Evolutionary conservation across 1,140 invertebrate genomes (phyloP).

Genomic region (Euglossa dilemma): DNA sequence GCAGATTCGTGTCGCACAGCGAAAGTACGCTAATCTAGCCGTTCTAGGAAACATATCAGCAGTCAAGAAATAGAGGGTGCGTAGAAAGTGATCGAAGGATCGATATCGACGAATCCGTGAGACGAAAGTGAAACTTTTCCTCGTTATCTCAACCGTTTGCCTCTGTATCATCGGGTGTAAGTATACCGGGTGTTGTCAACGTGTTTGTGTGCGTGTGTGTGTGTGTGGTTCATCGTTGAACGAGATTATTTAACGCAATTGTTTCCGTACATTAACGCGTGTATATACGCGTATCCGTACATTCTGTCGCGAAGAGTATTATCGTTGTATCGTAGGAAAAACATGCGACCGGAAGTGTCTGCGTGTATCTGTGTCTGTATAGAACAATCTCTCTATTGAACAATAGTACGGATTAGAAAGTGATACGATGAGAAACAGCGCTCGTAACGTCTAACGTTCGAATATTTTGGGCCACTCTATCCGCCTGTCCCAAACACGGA

Average conservation of each 20-base stretch:
- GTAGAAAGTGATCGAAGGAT: constrained; percentile 59
- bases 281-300: not conserved
- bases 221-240: constrained; percentile 3
- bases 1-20: constrained; percentile 57
- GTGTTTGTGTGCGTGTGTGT: constrained; percentile 7
- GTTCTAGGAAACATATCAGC: constrained; percentile 67
- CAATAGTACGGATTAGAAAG: not conserved
- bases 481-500: not conserved
- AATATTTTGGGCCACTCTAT: constrained; percentile 18
- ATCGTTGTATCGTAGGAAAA: constrained; percentile 23
- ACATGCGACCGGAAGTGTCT: not conserved
- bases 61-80: constrained; percentile 53
- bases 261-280: not conserved
- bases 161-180: not conserved
- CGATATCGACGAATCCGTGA: constrained; percentile 61
- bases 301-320: constrained; percentile 21
- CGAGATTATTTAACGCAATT: constrained; percentile 23
- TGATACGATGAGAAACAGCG: constrained; percentile 10
- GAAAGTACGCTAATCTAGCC: constrained; percentile 71
- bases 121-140: constrained; percentile 39
- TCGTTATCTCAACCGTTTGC: not conserved
- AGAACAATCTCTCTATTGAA: not conserved
- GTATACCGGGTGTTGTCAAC: not conserved
- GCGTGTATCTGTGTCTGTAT: not conserved
- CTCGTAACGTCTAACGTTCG: constrained; percentile 15